Evolutionary conservation across 2,113 vertebrate species (phyloP), one percentile per base, ranked within the genome.

Genomic region (Nycticorax nycticorax): DNA sequence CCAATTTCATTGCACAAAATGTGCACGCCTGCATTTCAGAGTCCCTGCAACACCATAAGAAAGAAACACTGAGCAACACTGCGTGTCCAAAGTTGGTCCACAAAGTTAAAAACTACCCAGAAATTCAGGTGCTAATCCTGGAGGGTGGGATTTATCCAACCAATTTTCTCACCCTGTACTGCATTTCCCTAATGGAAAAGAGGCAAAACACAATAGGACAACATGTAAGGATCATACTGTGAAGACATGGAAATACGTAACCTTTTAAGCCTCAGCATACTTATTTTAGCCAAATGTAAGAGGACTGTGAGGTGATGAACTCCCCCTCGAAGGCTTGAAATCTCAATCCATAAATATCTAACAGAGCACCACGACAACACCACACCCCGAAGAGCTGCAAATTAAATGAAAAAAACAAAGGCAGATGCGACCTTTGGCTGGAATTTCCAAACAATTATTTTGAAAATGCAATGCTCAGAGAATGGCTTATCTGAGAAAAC

Each of bases 1-100:
- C 3, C 12, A 21, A 8, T 50, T 81, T 59, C 20, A 28, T 6
- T 19, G 6, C 32, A 56, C 0, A 1, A 30, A 24, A 14, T 55
- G 10, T 5, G 5, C 14, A n/a, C 1, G 1, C 5, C 37, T 74
- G 9, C 8, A 12, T 24, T 69, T 32, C 3, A 1, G 68, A 45
- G 24, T 28, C 41, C 21, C 26, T 14, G 5, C 26, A 71, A 45
- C 47, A 48, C 14, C 14, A 23, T 15, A 11, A 24, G 35, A 67
- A 78, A 22, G 19, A 60, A 83, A 72, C 45, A 72, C 15, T 0
- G 1, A 69, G 26, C 22, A 33, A 30, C 15, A 22, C 3, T 5
- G 4, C 0, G 3, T 23, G 6, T 13, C 35, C 57, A 43, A 41
- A 73, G 26, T 3, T 32, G 10, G 4, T n/a, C 43, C 21, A 8